phyloP scores from a whole-genome alignment of 1,140 invertebrate genomes.

The Pogonomyrmex californicus region DNA sequence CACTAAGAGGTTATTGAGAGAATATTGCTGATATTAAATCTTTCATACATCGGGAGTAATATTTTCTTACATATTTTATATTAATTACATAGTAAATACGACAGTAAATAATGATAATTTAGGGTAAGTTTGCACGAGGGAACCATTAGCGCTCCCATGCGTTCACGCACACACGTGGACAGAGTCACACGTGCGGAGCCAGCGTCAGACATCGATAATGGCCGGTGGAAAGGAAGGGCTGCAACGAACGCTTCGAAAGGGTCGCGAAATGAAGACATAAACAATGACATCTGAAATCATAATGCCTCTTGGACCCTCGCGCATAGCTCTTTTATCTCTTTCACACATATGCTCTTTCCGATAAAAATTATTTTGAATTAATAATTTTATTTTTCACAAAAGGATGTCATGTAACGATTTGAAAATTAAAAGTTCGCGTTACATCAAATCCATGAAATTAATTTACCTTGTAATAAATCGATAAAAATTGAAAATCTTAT shows the following conservation, averaged over 20 bases:
- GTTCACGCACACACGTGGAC: constrained; percentile 32
- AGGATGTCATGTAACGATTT: background rate
- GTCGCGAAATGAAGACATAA: constrained; percentile 74
- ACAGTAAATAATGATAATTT: background rate
- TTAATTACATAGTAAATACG: background rate
- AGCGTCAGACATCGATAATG: constrained; percentile 36
- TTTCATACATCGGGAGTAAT: background rate
- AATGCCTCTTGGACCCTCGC: constrained; percentile 27
- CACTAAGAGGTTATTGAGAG: no score
- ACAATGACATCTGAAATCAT: constrained; percentile 78
- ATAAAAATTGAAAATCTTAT: background rate
- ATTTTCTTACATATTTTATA: background rate
- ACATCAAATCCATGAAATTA: background rate
- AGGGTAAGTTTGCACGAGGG: background rate
- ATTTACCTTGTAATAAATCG: background rate
- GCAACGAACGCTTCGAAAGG: constrained; percentile 53
- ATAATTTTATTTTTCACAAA: no score
- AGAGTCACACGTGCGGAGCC: constrained; percentile 49
- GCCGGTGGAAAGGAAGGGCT: constrained; percentile 15
- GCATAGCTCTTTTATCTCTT: background rate
- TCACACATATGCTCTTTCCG: background rate
- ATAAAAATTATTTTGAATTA: background rate
- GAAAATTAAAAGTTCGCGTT: background rate
- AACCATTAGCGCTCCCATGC: constrained; percentile 9
- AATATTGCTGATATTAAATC: background rate